Base-by-base conservation (phyloP, 2,797 vertebrate genomes). In the Phoeniculus purpureus region DNA sequence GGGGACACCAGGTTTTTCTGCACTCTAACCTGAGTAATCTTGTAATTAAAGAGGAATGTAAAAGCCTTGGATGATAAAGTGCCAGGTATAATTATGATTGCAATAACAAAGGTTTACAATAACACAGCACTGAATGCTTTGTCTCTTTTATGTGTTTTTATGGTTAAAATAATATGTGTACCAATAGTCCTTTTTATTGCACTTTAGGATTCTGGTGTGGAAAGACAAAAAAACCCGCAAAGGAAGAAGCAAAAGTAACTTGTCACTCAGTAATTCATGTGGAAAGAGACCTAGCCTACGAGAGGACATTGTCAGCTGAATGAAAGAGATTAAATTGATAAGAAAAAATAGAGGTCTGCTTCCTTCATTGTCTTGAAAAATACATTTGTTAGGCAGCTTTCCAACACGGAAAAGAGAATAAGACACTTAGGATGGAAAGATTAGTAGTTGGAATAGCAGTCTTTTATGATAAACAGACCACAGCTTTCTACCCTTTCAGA, bases 241-340 rank as follows among this genome's bases (percentile, higher is more conserved):
- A 47, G 15, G 6, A 80, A 81, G 70, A 77, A 52, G 51, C 13
- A 86, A 91, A 94, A 93, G 65, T 82, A 92, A 80, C 90, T 85
- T 92, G 78, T 82, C 84, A 92, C 61, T 91, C 85, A 73, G 88
- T 81, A 95, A 95, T 94, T 94, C 84, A 89, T 73, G 76, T 90
- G 73, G 90, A 95, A 92, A 94, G 80, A 94, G 73, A 72, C 66
- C 87, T 91, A 91, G 77, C 20, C 70, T 92, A 59, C 59, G 81
- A 93, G 74, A 83, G 81, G 86, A 94, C 81, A 81, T 90, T 94
- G 88, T 87, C 86, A 93, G 79, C 66, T 85, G 86, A 94, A 87
- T 92, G 90, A 89, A 90, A 93, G 86, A 92, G 94, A 92, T 93
- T 82, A 85, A 95, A 93, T 80, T 96, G 81, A 87, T 94, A 91